Evolutionary conservation across 1,140 invertebrate genomes (phyloP), one percentile per base, ranked within the genome.

Genomic region (Oryctes rhinoceros): DNA sequence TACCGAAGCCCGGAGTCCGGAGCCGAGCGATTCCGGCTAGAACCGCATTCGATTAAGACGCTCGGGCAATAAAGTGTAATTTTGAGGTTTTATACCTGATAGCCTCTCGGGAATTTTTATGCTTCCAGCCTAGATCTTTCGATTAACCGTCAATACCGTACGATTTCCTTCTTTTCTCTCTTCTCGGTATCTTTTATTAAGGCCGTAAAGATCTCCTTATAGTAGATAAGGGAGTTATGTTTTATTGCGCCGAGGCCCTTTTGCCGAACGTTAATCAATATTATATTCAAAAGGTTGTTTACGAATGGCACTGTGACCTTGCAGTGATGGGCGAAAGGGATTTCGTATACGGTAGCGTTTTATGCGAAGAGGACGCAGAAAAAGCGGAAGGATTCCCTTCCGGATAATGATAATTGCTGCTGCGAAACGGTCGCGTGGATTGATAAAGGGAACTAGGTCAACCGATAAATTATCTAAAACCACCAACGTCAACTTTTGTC

Each of bases 61-160:
- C 53, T 59, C 49, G 15, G 53, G 53, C 53, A 59, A 59, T 59
- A 59, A 59, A 59, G 53, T 59, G 53, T 59, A 59, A 59, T 59
- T 59, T 59, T 59, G 53, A 59, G 53, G 53, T 59, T 59, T 59
- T 59, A 59, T 59, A 59, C 53, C 53, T 59, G 53, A 59, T 59
- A 59, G 53, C 53, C 53, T 59, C 53, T 59, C 53, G 53, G 53
- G 53, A 59, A 59, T 59, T 59, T 59, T 59, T 59, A 59, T 59
- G 53, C 18, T 59, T 59, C 4, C 53, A 59, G 53, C 53, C 53
- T 59, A 59, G 53, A 59, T 59, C 53, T 44, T 10, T 59, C 53
- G 53, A 59, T 59, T 59, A 59, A 59, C 53, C 53, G 53, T 59
- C 53, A 18, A 59, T 59, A 59, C 53, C 24, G 53, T 59, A 59